Evolutionary conservation across 2,888 invertebrate genomes (phyloP).

Genomic region (Agrochola lota): DNA sequence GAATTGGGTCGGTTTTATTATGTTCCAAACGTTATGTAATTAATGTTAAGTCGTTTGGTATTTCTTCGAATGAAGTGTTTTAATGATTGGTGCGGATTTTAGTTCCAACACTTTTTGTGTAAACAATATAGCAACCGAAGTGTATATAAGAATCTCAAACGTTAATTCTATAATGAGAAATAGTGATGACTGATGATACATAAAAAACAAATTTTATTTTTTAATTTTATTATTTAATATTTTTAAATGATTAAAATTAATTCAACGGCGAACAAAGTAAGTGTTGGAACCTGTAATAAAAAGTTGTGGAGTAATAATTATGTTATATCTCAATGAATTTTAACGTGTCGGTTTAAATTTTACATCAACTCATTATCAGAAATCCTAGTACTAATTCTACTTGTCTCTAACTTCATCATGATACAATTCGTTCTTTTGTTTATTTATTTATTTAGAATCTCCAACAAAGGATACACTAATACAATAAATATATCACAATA

Average conservation of each 20-base stretch:
- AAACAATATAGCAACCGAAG: neutral
- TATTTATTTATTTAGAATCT: too few relatives aligned
- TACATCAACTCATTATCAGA: neutral
- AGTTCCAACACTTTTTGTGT: neutral
- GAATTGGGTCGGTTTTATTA: constrained; percentile 65
- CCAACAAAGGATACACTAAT: too few relatives aligned
- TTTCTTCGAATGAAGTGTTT: constrained; percentile 47
- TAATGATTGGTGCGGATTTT: constrained; percentile 18
- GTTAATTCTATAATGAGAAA: neutral
- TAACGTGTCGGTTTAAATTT: neutral
- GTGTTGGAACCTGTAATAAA: neutral
- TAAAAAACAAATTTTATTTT: too few relatives aligned
- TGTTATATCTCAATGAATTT: neutral
- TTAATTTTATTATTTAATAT: too few relatives aligned
- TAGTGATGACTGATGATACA: neutral
- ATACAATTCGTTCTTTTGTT: neutral
- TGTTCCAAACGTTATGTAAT: constrained; percentile 51
- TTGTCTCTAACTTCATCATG: neutral
- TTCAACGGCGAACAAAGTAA: neutral
- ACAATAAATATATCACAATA: too few relatives aligned
- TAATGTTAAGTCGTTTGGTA: constrained; percentile 27
- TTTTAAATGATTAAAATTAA: neutral
- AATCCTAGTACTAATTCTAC: too few relatives aligned
- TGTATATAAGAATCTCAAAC: neutral
- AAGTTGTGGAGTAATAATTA: neutral